These are phyloP conservation scores for Stenoptilia bipunctidactyla DNA, from an alignment of 2,888 invertebrate species.

Conservation along the genomic window DNA sequence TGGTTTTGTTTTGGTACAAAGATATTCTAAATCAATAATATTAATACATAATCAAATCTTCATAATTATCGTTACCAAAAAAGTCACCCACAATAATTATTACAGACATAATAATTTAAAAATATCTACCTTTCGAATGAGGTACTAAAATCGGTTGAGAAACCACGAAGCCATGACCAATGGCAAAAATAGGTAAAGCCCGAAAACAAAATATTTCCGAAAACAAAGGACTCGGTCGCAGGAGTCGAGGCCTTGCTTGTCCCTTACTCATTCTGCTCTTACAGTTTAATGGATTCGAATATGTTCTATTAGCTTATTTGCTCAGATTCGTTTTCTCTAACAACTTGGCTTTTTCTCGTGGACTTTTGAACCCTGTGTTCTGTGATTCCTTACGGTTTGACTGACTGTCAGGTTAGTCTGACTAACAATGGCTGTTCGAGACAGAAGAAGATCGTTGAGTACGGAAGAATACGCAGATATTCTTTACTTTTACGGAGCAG, in stretches of 20 bases:
- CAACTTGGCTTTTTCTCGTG: constrained; percentile 1
- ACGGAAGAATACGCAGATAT: background rate
- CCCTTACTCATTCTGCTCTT: constrained; percentile 1
- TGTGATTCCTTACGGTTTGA: constrained; percentile 5
- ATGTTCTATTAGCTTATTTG: background rate
- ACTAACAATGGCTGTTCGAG: constrained; percentile 4
- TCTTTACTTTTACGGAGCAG: constrained; percentile 1
- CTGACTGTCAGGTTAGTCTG: constrained; percentile 5
- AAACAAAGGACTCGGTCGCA: constrained; percentile 2
- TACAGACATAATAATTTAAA: background rate
- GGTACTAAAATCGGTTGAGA: constrained; percentile 3
- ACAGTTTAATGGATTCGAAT: constrained; percentile 1
- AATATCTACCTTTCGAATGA: constrained; percentile 2
- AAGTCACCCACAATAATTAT: background rate
- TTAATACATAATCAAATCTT: background rate
- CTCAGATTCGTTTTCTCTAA: constrained; percentile 2
- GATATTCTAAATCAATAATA: constrained; percentile 1
- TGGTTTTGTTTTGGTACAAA: background rate
- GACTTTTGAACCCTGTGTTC: constrained; percentile 3
- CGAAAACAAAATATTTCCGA: background rate
- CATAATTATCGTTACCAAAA: background rate
- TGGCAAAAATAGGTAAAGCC: constrained; percentile 1
- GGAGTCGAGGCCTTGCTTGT: constrained; percentile 1
- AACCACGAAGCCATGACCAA: constrained; percentile 1
- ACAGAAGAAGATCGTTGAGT: constrained; percentile 1